phyloP scores from a whole-genome alignment of 2,888 invertebrate species.

The Teleiodes luculella region DNA sequence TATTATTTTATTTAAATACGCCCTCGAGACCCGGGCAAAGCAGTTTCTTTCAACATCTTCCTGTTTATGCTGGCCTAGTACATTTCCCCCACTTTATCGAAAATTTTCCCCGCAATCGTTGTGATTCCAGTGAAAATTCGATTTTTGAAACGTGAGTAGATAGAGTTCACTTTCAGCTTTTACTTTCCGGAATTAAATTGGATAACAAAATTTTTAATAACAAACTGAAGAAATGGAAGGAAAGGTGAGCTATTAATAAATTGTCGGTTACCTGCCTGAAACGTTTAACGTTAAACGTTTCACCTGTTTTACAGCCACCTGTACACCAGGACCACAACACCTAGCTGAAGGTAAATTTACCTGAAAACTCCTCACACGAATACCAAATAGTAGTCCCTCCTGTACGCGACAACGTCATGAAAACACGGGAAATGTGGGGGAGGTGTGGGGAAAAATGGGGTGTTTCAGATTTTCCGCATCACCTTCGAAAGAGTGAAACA shows the following conservation, averaged over 20 bases:
- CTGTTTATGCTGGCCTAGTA: constrained; percentile 46
- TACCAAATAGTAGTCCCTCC: background rate
- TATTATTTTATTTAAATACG: constrained; percentile 65
- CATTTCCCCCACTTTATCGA: constrained; percentile 66
- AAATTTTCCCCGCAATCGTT: constrained; percentile 49
- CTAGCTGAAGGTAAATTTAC: constrained; percentile 4
- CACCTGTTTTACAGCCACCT: constrained; percentile 60
- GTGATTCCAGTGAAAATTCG: constrained; percentile 1
- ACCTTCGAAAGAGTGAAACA: background rate
- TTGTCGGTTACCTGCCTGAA: background rate
- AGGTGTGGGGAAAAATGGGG: background rate
- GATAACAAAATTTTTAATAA: too few species aligned
- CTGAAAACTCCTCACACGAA: constrained; percentile 8
- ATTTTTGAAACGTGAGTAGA: background rate
- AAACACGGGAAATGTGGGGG: background rate
- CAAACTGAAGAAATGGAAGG: too few species aligned
- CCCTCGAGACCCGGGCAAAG: constrained; percentile 26
- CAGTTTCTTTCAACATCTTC: constrained; percentile 26
- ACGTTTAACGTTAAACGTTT: constrained; percentile 11
- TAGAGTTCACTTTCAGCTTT: constrained; percentile 3
- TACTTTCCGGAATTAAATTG: too few species aligned
- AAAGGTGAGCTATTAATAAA: too few species aligned
- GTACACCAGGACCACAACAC: constrained; percentile 56
- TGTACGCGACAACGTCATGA: constrained; percentile 16
- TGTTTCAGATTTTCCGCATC: background rate